Percentiles rank a stretch among this genome's conserved stretches.
phyloP scores from a whole-genome alignment of 2,113 vertebrate genomes.

The Oncorhynchus clarkii region DNA sequence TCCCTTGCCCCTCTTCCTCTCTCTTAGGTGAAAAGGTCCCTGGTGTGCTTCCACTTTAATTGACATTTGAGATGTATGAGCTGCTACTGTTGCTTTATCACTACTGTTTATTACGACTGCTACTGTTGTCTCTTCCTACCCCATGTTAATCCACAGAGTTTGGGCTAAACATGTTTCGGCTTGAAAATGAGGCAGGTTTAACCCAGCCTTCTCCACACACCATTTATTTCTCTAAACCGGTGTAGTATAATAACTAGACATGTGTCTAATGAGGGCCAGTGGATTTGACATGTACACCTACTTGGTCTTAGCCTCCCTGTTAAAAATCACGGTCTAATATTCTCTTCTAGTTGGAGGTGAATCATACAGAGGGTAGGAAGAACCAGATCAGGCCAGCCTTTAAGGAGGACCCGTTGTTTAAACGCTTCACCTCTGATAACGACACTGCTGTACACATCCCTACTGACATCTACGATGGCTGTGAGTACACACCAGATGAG shows the following conservation, averaged over 20 bases:
- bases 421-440: slow-evolving; percentile 87
- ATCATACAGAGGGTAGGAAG: slow-evolving; percentile 86
- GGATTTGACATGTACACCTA: no score
- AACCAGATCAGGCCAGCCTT: slow-evolving; percentile 87
- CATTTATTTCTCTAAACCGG: no score
- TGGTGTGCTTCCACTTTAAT: slow-evolving; percentile 57
- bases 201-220: no score
- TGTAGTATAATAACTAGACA: no score
- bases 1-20: slow-evolving; percentile 13
- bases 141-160: slow-evolving; percentile 1
- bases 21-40: slow-evolving; percentile 70
- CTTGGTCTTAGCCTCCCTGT: no score
- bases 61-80: slow-evolving; percentile 71
- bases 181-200: no score
- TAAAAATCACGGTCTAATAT: background rate
- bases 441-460: slow-evolving; percentile 97
- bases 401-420: slow-evolving; percentile 86
- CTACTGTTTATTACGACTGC: slow-evolving; percentile 13
- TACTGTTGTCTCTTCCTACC: slow-evolving; percentile 41
- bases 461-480: slow-evolving; percentile 97
- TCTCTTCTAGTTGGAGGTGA: slow-evolving; percentile 81
- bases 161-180: no score
- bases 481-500: slow-evolving; percentile 76
- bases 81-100: slow-evolving; percentile 50
- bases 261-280: no score